Percentiles rank a stretch among this genome's conserved stretches.
These are phyloP conservation scores for Chromoteleia sp. DNA, from an alignment of 2,888 invertebrate species.

Conservation along the genomic window DNA sequence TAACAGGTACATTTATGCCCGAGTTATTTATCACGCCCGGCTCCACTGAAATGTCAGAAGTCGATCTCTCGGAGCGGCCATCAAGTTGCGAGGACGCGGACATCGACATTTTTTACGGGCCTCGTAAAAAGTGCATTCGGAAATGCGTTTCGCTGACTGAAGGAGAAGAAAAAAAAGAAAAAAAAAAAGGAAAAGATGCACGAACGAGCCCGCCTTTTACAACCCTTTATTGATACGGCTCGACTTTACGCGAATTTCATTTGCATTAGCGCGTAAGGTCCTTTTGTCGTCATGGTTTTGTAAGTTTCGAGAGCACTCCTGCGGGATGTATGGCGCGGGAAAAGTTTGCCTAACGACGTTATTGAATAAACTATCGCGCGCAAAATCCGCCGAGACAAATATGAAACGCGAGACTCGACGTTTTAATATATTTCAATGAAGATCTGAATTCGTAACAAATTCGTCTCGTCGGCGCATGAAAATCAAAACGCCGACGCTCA, in stretches of 20 bases:
- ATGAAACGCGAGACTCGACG: neutral
- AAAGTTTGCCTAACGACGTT: slow-evolving; percentile 43
- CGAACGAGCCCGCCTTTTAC: slow-evolving; percentile 11
- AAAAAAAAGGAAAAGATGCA: neutral
- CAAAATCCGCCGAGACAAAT: slow-evolving; percentile 8
- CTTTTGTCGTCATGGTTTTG: slow-evolving; percentile 41
- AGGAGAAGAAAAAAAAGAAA: slow-evolving; percentile 10
- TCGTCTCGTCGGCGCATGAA: neutral
- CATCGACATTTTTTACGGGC: slow-evolving; percentile 56
- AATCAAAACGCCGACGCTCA: slow-evolving; percentile 1
- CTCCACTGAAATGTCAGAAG: slow-evolving; percentile 46
- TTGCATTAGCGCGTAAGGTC: slow-evolving; percentile 30
- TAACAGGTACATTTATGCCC: slow-evolving; percentile 55
- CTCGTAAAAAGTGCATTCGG: slow-evolving; percentile 59
- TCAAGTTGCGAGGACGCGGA: slow-evolving; percentile 51
- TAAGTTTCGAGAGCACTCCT: slow-evolving; percentile 40
- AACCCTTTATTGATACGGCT: slow-evolving; percentile 30
- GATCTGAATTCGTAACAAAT: slow-evolving; percentile 40
- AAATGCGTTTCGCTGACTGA: slow-evolving; percentile 47
- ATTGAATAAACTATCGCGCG: slow-evolving; percentile 47
- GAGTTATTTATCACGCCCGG: slow-evolving; percentile 52
- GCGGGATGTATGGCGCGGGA: slow-evolving; percentile 14
- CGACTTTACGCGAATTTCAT: slow-evolving; percentile 44
- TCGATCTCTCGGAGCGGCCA: slow-evolving; percentile 47
- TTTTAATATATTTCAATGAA: slow-evolving; percentile 35